These are phyloP conservation scores for Rhogogaster chlorosoma DNA, from an alignment of 2,888 invertebrate species.

Conservation along the genomic window DNA sequence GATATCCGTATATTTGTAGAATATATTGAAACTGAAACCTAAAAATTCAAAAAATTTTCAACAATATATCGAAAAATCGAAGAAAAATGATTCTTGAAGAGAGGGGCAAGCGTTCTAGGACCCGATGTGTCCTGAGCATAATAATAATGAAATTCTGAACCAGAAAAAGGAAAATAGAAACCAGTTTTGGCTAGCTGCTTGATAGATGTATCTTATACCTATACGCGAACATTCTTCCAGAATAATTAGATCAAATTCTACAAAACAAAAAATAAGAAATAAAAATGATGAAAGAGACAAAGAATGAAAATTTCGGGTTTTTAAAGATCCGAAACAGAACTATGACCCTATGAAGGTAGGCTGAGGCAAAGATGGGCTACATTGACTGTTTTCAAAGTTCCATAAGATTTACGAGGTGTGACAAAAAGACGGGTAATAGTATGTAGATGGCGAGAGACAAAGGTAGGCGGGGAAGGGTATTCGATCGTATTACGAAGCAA, in stretches of 20 bases:
- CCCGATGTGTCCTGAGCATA: background rate
- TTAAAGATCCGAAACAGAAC: background rate
- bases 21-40: background rate
- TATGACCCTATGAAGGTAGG: background rate
- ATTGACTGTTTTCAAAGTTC: constrained; percentile 8
- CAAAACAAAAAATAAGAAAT: too few species aligned
- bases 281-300: background rate
- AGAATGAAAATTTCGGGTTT: background rate
- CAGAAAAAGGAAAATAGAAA: background rate
- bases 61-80: background rate
- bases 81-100: background rate
- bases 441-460: constrained; percentile 16
- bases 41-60: background rate
- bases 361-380: background rate
- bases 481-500: constrained; percentile 53
- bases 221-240: background rate
- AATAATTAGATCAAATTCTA: background rate
- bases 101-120: background rate
- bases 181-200: background rate
- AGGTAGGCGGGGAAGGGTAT: background rate
- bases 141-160: background rate
- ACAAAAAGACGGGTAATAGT: background rate
- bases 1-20: background rate
- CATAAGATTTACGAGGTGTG: constrained; percentile 54
- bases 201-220: too few species aligned